Base-by-base conservation (phyloP, 2,797 vertebrate species). In the Acanthurus tractus region DNA sequence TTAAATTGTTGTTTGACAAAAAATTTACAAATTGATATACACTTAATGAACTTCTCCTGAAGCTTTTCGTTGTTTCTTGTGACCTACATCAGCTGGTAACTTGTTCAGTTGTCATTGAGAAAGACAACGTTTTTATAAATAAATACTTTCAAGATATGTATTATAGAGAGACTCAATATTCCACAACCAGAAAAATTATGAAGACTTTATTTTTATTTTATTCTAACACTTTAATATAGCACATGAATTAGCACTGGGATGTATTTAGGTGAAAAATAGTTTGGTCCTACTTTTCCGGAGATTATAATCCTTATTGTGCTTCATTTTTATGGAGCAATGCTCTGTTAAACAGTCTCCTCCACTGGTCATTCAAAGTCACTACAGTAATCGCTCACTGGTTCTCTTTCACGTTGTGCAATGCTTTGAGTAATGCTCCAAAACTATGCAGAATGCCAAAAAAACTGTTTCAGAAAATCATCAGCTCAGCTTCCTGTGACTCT, bases 331-430 rank as follows among this genome's bases (percentile, higher is more conserved):
- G 7, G 13, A 65, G 48, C 29, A 14, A 18, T 17, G 9, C 6
- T 49, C 2, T 44, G 11, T 55, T 42, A 56, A 70, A 69, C 69
- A 66, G 52, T 55, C 7, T 3, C 53, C 38, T 63, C 75, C 23
- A 65, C 62, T 70, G 75, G 34, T 50, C 8, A 38, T 17, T 49
- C 3, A 53, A 15, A 36, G 22, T 67, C 70, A 52, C 55, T 71
- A 50, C 78, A 69, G 23, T 10, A 3, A 6, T 25, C 22, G 2
- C 18, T 54, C 10, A 9, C 7, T 20, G 7, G 18, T 49, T 29
- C 4, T 22, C 3, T 12, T 29, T 36, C 34, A 36, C 11, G 42
- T 23, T 46, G 8, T 36, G 23, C 17, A 18, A 44, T 1, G 4
- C 12, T 3, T 2, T 25, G 20, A n/a, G 3, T 23, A 10, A 36